Conservation (phyloP, 1,140 invertebrate species). For the Hesperophylax magnus region DNA sequence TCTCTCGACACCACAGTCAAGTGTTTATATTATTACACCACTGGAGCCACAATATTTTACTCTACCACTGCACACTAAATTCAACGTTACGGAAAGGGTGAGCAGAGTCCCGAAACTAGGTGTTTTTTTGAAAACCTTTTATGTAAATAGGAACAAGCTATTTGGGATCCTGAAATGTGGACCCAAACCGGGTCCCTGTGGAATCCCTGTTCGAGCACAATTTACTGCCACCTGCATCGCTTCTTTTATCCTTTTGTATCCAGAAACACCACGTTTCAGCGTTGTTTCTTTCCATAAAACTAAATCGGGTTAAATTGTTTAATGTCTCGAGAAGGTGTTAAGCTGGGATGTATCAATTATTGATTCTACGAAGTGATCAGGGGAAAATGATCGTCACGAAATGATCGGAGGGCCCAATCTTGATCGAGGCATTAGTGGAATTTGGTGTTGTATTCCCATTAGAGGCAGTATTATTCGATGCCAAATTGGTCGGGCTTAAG, state of each 20-base stretch:
- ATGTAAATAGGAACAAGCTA: conserved; percentile 49
- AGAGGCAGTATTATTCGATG: no score
- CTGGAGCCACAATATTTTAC: no score
- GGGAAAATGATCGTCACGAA: no score
- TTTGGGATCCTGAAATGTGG: conserved; percentile 31
- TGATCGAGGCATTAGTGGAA: no score
- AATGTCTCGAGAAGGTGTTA: conserved; percentile 15
- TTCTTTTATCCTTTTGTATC: conserved; percentile 7
- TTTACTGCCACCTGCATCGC: conserved; percentile 13
- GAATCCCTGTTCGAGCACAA: conserved; percentile 8
- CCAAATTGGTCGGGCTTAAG: no score
- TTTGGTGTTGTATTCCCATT: no score
- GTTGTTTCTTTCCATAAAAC: conserved; percentile 15
- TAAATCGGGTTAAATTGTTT: conserved; percentile 24
- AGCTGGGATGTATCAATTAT: neutral
- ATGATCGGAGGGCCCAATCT: no score
- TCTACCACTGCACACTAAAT: neutral
- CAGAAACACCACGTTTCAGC: neutral
- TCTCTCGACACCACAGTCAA: no score
- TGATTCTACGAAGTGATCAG: no score
- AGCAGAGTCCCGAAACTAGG: conserved; percentile 1
- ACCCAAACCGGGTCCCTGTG: neutral
- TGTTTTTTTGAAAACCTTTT: conserved; percentile 48
- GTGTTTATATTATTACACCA: no score
- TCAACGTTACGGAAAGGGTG: conserved; percentile 27